A percentile compares a stretch with the other conserved stretches of the same genome.
Conservation (phyloP, 2,888 invertebrate species). For the Drosophila meridiana region DNA sequence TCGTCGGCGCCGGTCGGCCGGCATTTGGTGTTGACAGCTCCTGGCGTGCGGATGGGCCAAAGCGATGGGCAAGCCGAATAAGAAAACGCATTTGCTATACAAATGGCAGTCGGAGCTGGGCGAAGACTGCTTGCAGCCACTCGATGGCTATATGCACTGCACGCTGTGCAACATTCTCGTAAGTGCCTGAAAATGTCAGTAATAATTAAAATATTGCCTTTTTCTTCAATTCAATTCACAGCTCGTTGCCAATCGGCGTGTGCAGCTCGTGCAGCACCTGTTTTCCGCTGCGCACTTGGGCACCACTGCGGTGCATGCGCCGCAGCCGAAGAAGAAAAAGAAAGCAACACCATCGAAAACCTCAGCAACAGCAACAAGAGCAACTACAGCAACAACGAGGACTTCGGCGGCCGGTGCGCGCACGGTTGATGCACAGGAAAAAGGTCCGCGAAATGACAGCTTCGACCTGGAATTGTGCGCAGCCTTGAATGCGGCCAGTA, state of each 20-base stretch:
- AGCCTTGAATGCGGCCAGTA: background rate
- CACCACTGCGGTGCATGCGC: background rate
- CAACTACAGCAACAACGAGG: no score
- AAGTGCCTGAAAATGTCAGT: background rate
- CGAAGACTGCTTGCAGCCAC: background rate
- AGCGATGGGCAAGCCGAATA: background rate
- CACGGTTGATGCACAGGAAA: no score
- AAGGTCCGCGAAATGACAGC: no score
- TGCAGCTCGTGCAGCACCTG: background rate
- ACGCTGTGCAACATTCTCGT: background rate
- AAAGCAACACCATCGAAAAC: no score
- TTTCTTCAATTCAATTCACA: background rate
- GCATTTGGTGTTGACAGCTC: no score
- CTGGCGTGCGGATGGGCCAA: no score
- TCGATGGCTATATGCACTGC: slow-evolving; percentile 1
- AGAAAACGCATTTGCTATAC: background rate
- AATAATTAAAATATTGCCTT: background rate
- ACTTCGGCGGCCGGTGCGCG: no score
- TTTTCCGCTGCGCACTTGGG: background rate
- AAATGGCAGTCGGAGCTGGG: background rate
- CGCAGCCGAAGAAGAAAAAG: background rate
- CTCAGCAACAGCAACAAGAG: no score
- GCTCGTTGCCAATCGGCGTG: background rate
- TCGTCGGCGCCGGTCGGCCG: no score
- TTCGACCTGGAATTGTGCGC: background rate